Conservation (phyloP, 2,888 invertebrate genomes). For the Selenia dentaria region DNA sequence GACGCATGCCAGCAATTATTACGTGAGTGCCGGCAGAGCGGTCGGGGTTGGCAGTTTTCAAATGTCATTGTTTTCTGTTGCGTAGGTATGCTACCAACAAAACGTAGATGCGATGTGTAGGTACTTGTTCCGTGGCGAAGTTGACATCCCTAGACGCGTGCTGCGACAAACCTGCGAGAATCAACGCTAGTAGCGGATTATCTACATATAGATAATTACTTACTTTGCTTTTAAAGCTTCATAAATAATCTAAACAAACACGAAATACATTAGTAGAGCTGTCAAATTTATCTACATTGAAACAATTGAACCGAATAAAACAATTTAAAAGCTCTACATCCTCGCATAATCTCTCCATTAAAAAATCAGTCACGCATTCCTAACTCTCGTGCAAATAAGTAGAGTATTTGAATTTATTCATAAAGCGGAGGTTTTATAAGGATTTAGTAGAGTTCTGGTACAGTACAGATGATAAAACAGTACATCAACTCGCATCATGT, state of each 20-base stretch:
- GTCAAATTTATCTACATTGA: not conserved
- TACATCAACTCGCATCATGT: not conserved
- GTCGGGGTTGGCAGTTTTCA: no score
- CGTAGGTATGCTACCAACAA: no score
- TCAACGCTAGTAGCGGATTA: no score
- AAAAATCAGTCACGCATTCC: conserved; percentile 27
- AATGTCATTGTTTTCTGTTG: no score
- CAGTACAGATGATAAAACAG: conserved; percentile 1
- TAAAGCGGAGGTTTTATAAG: conserved; percentile 24
- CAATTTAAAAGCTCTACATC: conserved; percentile 22
- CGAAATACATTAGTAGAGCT: not conserved
- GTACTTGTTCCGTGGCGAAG: no score
- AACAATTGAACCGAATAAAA: conserved; percentile 21
- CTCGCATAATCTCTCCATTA: conserved; percentile 27
- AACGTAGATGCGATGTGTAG: no score
- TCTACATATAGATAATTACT: no score
- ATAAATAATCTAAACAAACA: not conserved
- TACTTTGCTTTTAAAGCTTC: no score
- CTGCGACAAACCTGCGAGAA: no score
- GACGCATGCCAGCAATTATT: no score
- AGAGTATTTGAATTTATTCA: conserved; percentile 26
- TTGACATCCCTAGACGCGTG: no score
- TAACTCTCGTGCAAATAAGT: conserved; percentile 25
- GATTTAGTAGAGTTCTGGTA: conserved; percentile 22
- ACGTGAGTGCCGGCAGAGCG: no score